Conservation (phyloP, 2,113 vertebrate genomes). For the Callospermophilus lateralis region DNA sequence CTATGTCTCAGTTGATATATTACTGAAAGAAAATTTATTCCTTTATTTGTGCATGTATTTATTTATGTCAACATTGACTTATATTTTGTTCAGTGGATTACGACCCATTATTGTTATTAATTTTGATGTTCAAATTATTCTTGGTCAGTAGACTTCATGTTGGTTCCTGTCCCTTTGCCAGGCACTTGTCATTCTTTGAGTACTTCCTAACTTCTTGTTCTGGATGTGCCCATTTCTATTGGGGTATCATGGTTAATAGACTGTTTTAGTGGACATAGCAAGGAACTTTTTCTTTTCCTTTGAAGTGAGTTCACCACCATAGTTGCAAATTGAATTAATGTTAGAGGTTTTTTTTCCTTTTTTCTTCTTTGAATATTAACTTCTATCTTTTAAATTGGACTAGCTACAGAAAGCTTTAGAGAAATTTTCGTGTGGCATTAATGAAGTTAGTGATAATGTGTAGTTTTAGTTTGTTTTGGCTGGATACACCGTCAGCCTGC, state of each 20-base stretch:
- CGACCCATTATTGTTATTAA: neutral
- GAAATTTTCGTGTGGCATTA: neutral
- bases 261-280: neutral
- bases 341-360: neutral
- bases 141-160: neutral
- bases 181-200: neutral
- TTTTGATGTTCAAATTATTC: neutral
- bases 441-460: neutral
- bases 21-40: neutral
- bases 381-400: neutral
- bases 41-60: neutral
- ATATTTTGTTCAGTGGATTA: neutral
- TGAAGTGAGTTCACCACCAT: neutral
- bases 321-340: conserved; percentile 16
- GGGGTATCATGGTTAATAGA: neutral
- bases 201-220: neutral
- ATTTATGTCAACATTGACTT: neutral
- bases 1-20: conserved; percentile 1
- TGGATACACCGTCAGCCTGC: neutral
- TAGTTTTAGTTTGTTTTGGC: neutral
- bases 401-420: neutral
- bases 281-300: neutral
- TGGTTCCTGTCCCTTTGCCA: neutral
- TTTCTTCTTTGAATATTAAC: neutral
- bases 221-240: neutral